Evolutionary conservation across 2,888 invertebrate genomes (phyloP), one percentile per base, ranked within the genome.

Genomic region (Masnerella sp.): DNA sequence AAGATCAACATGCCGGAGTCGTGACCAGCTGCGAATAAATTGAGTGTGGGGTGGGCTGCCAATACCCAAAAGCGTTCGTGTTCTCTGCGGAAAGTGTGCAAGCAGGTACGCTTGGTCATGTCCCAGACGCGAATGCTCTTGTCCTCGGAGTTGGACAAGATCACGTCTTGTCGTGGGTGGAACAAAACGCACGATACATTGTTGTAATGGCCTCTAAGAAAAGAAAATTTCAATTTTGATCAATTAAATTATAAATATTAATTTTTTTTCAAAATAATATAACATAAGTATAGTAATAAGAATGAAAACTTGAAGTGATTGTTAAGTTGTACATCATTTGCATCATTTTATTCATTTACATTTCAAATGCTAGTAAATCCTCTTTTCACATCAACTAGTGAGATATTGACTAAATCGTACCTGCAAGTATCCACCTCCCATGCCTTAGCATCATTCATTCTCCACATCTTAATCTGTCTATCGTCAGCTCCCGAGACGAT

Each of bases 141-240:
- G 89, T 99, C 99, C 88, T 99, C 99, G 12, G 98, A 95, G 89
- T 99, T 99, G 25, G 97, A 97, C 40, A 99, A 89, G 73, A 99
- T 96, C 22, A 99, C 90, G 84, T 99, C 99, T 87, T 98, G 97
- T 12, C 97, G 91, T 0, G 99, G 98, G 89, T 99, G 99, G 89
- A 99, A 99, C 40, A 98, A 88, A 0, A 96, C 97, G 84, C 98
- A 98, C 0, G 98, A 99, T 1, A 99, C 99, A 88, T 99, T 99
- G 90, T 99, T 98, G 90, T 99, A 99, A 87, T 99, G 99, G 0
- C 99, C 99, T n/a, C 99, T n/a, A n/a, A n/a, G n/a, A n/a, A n/a
- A n/a, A n/a, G n/a, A n/a, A n/a, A n/a, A n/a, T n/a, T n/a, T n/a
- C n/a, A n/a, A n/a, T n/a, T n/a, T n/a, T n/a, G n/a, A n/a, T n/a